Evolutionary conservation across 2,888 invertebrate species (phyloP), one percentile per base, ranked within the genome.

Genomic region (Parnassius smintheus): DNA sequence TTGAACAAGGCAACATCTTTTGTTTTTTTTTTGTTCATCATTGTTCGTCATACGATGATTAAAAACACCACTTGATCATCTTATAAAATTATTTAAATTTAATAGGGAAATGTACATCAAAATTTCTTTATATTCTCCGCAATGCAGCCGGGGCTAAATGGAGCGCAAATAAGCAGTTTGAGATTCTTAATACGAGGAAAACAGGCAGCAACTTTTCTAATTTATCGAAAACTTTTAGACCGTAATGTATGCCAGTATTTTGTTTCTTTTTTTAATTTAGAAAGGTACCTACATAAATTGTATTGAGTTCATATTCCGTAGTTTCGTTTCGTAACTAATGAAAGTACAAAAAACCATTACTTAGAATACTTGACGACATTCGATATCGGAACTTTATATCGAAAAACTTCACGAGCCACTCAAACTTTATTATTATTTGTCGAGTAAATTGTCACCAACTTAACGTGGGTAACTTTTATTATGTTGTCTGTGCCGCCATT

Each of bases 401-500:
- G 13, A 41, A 25, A 51, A 41, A 45, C 44, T 10, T 55, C 50
- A 61, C 51, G 45, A 49, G 11, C 44, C 46, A 59, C 35, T 56
- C 18, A 56, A 51, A 52, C n/a, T 42, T 9, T 18, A 9, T 56
- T 56, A 63, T 58, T 62, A 58, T 18, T 60, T 25, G 56, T 64
- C 44, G 49, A 64, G 64, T 60, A 60, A 64, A 56, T 64, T 64
- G 64, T 64, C 56, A 60, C 42, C 22, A 46, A 25, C 7, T 56
- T 64, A 59, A 64, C 60, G 60, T 53, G 64, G 56, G 64, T 60
- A 45, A 60, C 49, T 60, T 57, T 64, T 62, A 65, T 65, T 59
- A 63, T 42, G 58, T 65, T 22, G 64, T 60, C 59, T 48, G 10
- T 11, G 13, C 41, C 59, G 45, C 56, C 57, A 59, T 65, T 62